A percentile compares a stretch with the other conserved stretches of the same genome.
Conservation (phyloP, 2,113 vertebrate genomes). For the Apteryx mantelli region DNA sequence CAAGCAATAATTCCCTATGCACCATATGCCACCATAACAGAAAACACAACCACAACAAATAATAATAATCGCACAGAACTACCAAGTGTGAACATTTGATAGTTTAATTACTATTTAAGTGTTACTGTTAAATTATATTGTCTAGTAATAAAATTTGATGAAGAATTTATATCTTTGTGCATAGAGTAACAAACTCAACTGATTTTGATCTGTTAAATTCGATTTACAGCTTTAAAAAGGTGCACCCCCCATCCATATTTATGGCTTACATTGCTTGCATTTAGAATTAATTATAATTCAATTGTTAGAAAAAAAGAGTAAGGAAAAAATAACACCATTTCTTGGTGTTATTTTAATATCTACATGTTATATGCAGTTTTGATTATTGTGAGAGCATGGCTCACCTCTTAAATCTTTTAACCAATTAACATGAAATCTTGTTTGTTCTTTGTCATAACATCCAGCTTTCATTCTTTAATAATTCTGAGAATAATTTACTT, state of each 20-base stretch:
- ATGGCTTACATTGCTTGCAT: neutral
- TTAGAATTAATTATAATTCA: neutral
- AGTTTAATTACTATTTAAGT: conserved; percentile 29
- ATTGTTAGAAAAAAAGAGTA: neutral
- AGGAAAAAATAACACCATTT: neutral
- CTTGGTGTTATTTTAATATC: neutral
- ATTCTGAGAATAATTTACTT: neutral
- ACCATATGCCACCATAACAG: neutral
- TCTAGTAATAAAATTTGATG: conserved; percentile 54
- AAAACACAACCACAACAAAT: neutral
- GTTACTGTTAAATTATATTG: conserved; percentile 29
- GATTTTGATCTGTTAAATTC: conserved; percentile 62
- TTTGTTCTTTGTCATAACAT: neutral
- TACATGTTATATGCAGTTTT: neutral
- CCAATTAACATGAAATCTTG: neutral
- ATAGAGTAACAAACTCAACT: conserved; percentile 45
- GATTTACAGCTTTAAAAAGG: conserved; percentile 52
- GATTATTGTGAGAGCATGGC: neutral
- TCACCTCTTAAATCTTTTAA: neutral
- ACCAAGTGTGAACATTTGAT: neutral
- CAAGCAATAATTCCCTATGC: neutral
- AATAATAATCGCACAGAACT: neutral
- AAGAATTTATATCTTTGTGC: conserved; percentile 55
- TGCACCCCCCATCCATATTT: neutral
- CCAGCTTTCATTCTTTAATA: neutral